Evolutionary conservation across 2,113 vertebrate genomes (phyloP), one percentile per base, ranked within the genome.

Genomic region (Tinamus guttatus): DNA sequence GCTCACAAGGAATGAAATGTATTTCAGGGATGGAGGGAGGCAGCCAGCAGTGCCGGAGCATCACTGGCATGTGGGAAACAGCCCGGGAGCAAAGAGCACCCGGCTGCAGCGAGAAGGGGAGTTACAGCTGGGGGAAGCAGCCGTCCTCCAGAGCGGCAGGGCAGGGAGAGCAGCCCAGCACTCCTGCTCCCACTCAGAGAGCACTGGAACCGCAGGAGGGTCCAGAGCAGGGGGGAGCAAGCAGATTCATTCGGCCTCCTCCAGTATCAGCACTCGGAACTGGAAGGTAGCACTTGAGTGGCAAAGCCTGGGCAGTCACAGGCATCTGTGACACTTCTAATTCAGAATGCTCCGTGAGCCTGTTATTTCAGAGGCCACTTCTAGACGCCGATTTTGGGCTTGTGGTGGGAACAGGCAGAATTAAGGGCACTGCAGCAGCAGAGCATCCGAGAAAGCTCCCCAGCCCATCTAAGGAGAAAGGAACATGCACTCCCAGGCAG

Each of bases 1-100:
- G 3, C 87, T 70, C 77, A 84, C 6, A 43, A 94, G 94, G 94
- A 94, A 96, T 94, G 88, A 51, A 62, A 56, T 30, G 22, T 32
- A n/a, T 30, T 60, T 22, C 14, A 8, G 28, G 56, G 38, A 45
- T 12, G 13, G 21, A 22, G 45, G 43, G 54, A 22, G 59, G 27
- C 36, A 20, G 70, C 9, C 30, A 14, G 62, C 36, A 38, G 34
- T 22, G 21, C 60, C 4, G 51, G 65, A 64, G 65, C 27, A 67
- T 16, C 60, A 30, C 41, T 12, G 13, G 60, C 56, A 27, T 8
- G 25, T 19, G 27, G 63, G 63, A 25, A 64, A 16, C 21, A 40
- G 28, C 40, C 16, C 25, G 18, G 38, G 40, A 28, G 25, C 63
- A 64, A 41, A 64, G 62, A 40, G 38, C 59, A 14, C 9, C 7